Base-by-base conservation (phyloP, 2,888 invertebrate species). In the Odontocerum albicorne region DNA sequence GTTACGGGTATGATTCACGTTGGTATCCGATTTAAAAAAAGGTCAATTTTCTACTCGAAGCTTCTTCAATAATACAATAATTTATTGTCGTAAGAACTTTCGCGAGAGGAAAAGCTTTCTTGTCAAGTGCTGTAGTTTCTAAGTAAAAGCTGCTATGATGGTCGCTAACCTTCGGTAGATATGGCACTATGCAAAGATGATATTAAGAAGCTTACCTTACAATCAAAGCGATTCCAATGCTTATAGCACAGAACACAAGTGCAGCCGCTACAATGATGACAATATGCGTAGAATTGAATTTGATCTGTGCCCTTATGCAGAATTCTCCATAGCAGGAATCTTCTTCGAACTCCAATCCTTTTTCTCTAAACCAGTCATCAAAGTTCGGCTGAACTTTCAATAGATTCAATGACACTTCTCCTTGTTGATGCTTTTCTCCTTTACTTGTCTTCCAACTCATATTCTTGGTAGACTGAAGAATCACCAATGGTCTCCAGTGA, bases 361-460 rank as follows among this genome's bases (percentile, higher is more conserved):
- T 74, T 55, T 76, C 71, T 6, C 72, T 66, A 40, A 67, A 68
- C 81, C 81, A 81, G 42, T 69, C 69, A n/a, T 72, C 69, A 32
- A 73, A 66, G 62, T 72, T 70, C 12, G 65, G 66, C 19, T 59
- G 59, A 38, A 67, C 65, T 55, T 61, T 66, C 39, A 60, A 59
- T 13, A 70, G 65, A 40, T 56, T 61, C 60, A 68, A 68, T 8
- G 62, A 61, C 13, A 52, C 63, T 68, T 69, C 60, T 67, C 70
- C 59, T 68, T 70, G 59, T 67, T 69, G 56, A 64, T 66, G 63
- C 55, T 66, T 66, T 42, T 67, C 62, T 39, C 64, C 66, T 2
- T 27, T 38, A 6, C 63, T 17, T 1, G 17, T n/a, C 21, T 42
- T 49, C 35, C 33, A 32, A 1, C 40, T 55, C 7, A 40, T 20